Percentiles rank a stretch among this genome's conserved stretches.
Evolutionary conservation across 1,140 invertebrate genomes (phyloP).

Genomic region (Drosophila miranda): DNA sequence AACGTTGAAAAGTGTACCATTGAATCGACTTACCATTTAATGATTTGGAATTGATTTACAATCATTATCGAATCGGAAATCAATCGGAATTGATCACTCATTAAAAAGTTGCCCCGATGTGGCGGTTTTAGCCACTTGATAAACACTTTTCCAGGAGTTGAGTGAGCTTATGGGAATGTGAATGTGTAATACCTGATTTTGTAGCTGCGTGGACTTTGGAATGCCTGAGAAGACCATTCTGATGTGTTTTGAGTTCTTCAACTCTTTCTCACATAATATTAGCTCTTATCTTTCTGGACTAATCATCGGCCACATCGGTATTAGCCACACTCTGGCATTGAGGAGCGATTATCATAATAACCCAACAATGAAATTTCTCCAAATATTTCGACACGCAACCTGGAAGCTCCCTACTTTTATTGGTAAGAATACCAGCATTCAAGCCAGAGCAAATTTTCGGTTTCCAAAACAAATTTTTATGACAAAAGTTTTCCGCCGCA

Average conservation of each 20-base stretch:
- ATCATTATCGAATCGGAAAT: slow-evolving; percentile 52
- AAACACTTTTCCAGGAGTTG: slow-evolving; percentile 1
- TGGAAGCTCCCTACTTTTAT: slow-evolving; percentile 16
- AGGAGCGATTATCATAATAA: slow-evolving; percentile 48
- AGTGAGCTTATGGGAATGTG: no score
- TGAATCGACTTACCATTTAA: slow-evolving; percentile 57
- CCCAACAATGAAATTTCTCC: slow-evolving; percentile 11
- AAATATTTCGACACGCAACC: slow-evolving; percentile 37
- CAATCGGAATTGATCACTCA: neutral
- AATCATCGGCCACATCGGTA: slow-evolving; percentile 25
- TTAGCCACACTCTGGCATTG: slow-evolving; percentile 26
- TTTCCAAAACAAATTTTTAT: slow-evolving; percentile 57
- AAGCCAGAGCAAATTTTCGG: slow-evolving; percentile 34
- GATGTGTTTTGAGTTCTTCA: neutral
- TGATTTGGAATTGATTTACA: slow-evolving; percentile 71
- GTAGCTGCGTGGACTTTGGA: no score
- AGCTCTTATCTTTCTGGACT: slow-evolving; percentile 45
- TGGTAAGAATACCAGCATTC: slow-evolving; percentile 15
- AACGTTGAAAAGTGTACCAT: slow-evolving; percentile 39
- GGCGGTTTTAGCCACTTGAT: neutral
- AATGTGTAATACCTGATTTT: no score
- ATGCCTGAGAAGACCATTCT: no score
- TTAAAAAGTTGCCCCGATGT: slow-evolving; percentile 40
- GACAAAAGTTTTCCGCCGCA: slow-evolving; percentile 17
- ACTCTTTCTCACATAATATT: slow-evolving; percentile 12